Base-by-base conservation (phyloP, 2,797 vertebrate species). In the Falco berigora region DNA sequence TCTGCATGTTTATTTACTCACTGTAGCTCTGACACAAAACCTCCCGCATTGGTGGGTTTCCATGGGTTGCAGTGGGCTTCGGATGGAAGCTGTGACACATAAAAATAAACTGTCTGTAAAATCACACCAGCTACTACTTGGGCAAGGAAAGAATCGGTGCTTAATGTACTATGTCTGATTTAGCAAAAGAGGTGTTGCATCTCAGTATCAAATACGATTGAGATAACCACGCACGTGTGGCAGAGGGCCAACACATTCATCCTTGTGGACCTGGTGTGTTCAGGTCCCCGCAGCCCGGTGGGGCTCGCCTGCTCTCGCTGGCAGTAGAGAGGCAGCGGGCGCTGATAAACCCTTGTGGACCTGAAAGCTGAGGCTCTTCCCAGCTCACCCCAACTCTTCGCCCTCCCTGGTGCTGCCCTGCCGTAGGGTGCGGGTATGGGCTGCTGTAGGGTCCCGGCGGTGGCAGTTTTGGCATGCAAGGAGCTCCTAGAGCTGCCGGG, bases 321-420 rank as follows among this genome's bases (percentile, higher is more conserved):
- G 32, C 47, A 21, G 34, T 8, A 52, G 32, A 55, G 79, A 81
- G 32, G 50, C 1, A 2, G 14, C 56, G 42, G 40, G 55, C 20
- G 6, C 0, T 1, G 0, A 47, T 9, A 64, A 61, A 52, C 21
- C n/a, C 10, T 1, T 0, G 4, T 4, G 4, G 56, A 56, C 19
- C 56, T 56, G 71, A 49, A 77, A 81, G 50, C 30, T n/a, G 42
- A 14, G 16, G 62, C 42, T 77, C 56, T 73, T 87, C 55, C 50
- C 86, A 61, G 58, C 61, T 77, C 92, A 52, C 18, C n/a, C 22
- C 0, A 0, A 9, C 19, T 47, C 46, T 17, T 64, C 15, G 49
- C 49, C 32, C 12, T 64, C 38, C 53, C 25, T 22, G 18, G 64
- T 47, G 81, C 64, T 71, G 46, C n/a, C 21, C 27, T 49, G 61